Evolutionary conservation across 2,797 vertebrate genomes (phyloP), one percentile per base, ranked within the genome.

Genomic region (Syndactyla subalaris): DNA sequence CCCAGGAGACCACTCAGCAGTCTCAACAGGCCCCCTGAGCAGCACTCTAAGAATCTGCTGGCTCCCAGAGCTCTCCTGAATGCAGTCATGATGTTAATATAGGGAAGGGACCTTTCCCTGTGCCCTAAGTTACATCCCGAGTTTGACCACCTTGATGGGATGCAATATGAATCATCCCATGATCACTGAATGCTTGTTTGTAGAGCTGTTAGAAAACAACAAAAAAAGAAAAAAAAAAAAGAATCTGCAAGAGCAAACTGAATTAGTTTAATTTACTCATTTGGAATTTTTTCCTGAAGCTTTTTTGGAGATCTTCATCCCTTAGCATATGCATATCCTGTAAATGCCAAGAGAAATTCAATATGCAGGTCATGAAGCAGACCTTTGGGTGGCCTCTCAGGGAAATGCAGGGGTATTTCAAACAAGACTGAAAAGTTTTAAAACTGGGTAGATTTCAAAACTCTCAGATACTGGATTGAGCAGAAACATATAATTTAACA

Each of bases 211-310:
- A 21, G 58, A 52, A 75, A 61, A 39, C 39, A 89, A 89, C 68
- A 77, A 26, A 62, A 10, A 3, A 54, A n/a, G 1, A 7, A 27
- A 27, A 21, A 45, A 21, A 45, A 21, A 45, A 45, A 21, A 45
- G 18, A 20, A 57, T 73, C 81, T 85, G 17, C 16, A 68, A 52
- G 45, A 76, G 21, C 43, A 79, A 91, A 71, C 8, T 52, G 32
- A 34, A 43, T 71, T 79, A 87, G 85, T 34, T 91, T 57, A 68
- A 83, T 63, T 85, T 74, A 85, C 38, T 93, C 52, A 71, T 58
- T 77, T 76, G 77, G 85, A 96, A 93, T 22, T 32, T 54, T 80
- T 82, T 83, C 72, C 72, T 77, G 76, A 82, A 93, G 86, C 24
- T 3, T 68, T 0, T 0, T 83, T 79, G 89, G 61, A 91, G 72